These are phyloP conservation scores for Rhagonycha fulva DNA, from an alignment of 2,888 invertebrate genomes.

Conservation along the genomic window DNA sequence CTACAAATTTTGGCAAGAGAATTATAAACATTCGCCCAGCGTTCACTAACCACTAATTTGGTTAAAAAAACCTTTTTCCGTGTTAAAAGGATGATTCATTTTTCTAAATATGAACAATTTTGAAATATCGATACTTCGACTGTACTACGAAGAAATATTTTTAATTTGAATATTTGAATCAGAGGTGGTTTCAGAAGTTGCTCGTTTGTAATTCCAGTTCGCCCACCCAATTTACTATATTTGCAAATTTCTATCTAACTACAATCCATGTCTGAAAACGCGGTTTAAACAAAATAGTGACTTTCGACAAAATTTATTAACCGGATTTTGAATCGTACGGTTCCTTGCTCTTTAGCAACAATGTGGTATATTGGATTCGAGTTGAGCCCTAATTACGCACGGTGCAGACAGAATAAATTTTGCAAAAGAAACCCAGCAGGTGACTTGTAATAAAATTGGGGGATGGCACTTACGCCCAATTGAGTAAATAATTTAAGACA, in stretches of 20 bases:
- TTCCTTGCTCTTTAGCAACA: neutral
- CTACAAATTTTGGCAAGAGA: constrained; percentile 10
- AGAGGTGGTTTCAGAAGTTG: constrained; percentile 6
- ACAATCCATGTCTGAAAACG: constrained; percentile 9
- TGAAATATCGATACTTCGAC: constrained; percentile 1
- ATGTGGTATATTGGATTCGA: neutral
- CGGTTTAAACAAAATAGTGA: neutral
- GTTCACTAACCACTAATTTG: neutral
- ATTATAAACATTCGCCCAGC: neutral
- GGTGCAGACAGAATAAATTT: neutral
- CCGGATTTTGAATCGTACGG: neutral
- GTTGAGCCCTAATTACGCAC: neutral
- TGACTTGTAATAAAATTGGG: neutral
- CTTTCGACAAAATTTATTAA: neutral
- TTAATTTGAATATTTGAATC: constrained; percentile 5
- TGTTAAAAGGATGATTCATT: constrained; percentile 8
- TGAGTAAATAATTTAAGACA: neutral
- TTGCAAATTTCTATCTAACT: constrained; percentile 11
- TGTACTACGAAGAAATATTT: constrained; percentile 4
- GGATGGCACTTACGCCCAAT: neutral
- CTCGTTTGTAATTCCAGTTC: constrained; percentile 16
- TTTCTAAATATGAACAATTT: constrained; percentile 5
- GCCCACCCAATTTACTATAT: constrained; percentile 18
- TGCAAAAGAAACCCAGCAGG: neutral
- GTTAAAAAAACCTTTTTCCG: neutral